Base-by-base conservation (phyloP, 2,113 vertebrate genomes). In the Scophthalmus maximus region DNA sequence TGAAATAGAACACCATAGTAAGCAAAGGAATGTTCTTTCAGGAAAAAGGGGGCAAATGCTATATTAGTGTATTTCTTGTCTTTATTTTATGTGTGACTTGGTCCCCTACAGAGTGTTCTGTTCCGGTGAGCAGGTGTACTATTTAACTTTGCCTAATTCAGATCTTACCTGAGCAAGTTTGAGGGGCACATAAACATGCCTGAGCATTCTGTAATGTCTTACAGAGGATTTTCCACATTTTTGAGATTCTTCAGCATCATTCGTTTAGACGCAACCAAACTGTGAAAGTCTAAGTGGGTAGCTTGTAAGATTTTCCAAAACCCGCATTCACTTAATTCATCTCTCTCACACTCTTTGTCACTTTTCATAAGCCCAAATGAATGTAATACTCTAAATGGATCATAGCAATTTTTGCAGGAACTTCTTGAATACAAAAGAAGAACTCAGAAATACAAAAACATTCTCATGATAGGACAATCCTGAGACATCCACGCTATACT, bases 1-100 rank as follows among this genome's bases (percentile, higher is more conserved):
- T n/a, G n/a, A n/a, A n/a, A 79, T 74, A 86, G 69, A 75, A 81
- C 76, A 78, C 59, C 50, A 1, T 1, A 26, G 20, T 67, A 47
- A 66, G 49, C 30, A 36, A 46, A 59, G 60, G 62, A 60, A 83
- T 76, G 29, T 49, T 26, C 30, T 14, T 32, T 30, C 47, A 36
- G 22, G 34, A 53, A 76, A 73, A 50, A 66, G 1, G 3, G 6
- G 49, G 18, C 14, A 57, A 70, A 47, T 51, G 38, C 17, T 42
- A 59, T 0, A 0, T n/a, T 42, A 11, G 25, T 51, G 46, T 46
- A 23, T 38, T 36, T 42, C n/a, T n/a, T n/a, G n/a, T n/a, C n/a
- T n/a, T n/a, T n/a, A n/a, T n/a, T n/a, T n/a, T n/a, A n/a, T n/a
- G 29, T 1, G 0, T 47, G 42, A 38, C 46, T 50, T 25, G 5